phyloP scores from a whole-genome alignment of 2,797 vertebrate genomes.

The Sebastiscus tertius region DNA sequence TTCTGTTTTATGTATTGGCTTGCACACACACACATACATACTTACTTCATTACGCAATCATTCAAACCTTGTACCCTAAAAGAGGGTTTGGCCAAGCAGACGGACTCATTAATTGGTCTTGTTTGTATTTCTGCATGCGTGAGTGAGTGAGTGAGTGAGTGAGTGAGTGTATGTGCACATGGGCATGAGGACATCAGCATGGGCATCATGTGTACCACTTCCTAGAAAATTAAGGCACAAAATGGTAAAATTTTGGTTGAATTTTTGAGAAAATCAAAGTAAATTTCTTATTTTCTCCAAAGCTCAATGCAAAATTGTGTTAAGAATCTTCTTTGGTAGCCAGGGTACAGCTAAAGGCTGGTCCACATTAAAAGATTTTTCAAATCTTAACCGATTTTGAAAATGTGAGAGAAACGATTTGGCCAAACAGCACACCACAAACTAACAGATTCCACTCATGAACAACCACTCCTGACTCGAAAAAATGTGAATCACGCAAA shows the following conservation, averaged over 20 bases:
- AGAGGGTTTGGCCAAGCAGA: not conserved
- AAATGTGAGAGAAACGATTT: not conserved
- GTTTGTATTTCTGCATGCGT: not conserved
- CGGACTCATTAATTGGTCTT: not conserved
- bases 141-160: not conserved
- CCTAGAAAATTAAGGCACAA: not conserved
- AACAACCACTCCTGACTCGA: too few species aligned
- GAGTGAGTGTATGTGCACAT: not conserved
- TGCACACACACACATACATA: not conserved
- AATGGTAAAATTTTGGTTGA: not conserved
- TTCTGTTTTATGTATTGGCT: conserved; percentile 16
- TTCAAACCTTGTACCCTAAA: not conserved
- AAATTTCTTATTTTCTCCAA: not conserved
- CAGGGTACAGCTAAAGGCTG: not conserved
- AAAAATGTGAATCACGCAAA: too few species aligned
- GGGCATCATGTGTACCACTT: not conserved
- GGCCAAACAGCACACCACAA: too few species aligned
- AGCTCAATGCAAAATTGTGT: not conserved
- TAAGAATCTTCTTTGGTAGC: not conserved
- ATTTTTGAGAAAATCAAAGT: not conserved
- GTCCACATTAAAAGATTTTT: fast-evolving
- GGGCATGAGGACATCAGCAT: not conserved
- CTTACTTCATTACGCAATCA: not conserved
- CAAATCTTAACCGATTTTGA: not conserved
- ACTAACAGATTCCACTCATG: too few species aligned